A percentile compares a stretch with the other conserved stretches of the same genome.
These are phyloP conservation scores for Trididemnum nubilum DNA, from an alignment of 23 tunicate species.

Conservation along the genomic window DNA sequence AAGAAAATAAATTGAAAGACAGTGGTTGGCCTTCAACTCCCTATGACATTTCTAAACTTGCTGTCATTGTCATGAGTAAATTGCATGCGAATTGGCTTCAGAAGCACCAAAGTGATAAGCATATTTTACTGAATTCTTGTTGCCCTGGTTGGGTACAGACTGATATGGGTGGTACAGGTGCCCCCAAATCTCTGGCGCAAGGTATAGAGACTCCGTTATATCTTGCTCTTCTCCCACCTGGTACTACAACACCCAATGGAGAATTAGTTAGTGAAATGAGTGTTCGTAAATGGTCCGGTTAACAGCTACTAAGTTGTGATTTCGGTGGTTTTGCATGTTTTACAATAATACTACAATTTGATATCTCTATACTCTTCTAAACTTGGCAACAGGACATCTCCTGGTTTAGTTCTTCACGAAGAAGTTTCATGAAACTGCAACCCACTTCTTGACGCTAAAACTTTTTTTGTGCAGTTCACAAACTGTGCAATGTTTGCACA, in stretches of 20 bases:
- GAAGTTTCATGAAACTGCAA: too few relatives aligned
- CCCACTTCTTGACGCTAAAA: too few relatives aligned
- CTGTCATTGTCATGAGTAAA: slow-evolving; percentile 40
- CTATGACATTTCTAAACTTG: slow-evolving; percentile 68
- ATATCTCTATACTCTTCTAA: too few relatives aligned
- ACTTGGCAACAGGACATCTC: too few relatives aligned
- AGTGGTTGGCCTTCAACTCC: slow-evolving; percentile 43
- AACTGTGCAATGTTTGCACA: too few relatives aligned
- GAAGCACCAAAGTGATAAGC: slow-evolving; percentile 7
- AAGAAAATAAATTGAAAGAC: slow-evolving; percentile 17
- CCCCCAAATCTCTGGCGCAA: slow-evolving; percentile 47
- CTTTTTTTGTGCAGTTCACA: too few relatives aligned
- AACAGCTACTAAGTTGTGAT: too few relatives aligned
- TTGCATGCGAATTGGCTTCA: slow-evolving; percentile 32
- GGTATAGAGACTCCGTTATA: slow-evolving; percentile 58
- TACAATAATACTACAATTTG: too few relatives aligned
- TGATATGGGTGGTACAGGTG: slow-evolving; percentile 61
- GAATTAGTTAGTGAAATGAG: slow-evolving; percentile 25
- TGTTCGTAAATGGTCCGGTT: slow-evolving; percentile 38
- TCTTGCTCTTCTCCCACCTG: slow-evolving; percentile 49
- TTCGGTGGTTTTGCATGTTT: too few relatives aligned
- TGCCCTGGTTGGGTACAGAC: slow-evolving; percentile 79
- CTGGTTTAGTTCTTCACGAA: too few relatives aligned
- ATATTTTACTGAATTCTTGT: slow-evolving; percentile 58
- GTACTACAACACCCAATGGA: slow-evolving; percentile 42